Evolutionary conservation across 2,113 vertebrate species (phyloP).

Genomic region (Himantopus leucocephalus): DNA sequence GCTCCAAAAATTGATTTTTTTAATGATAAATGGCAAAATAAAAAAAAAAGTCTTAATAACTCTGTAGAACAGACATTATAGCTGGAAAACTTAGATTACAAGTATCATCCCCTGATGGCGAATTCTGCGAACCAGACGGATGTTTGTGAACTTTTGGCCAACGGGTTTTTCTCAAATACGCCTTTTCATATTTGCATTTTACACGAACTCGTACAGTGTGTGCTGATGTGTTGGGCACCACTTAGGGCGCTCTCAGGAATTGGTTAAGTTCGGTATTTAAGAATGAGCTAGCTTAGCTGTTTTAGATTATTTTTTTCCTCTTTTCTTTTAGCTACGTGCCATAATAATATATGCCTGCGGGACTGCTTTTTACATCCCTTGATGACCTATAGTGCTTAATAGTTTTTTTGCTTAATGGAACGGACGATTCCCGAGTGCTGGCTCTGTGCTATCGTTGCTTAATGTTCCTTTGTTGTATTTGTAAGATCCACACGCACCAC

Average conservation of each 20-base stretch:
- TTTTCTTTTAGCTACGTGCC: neutral
- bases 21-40: neutral
- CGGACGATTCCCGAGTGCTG: neutral
- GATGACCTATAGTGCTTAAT: neutral
- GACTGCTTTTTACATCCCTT: neutral
- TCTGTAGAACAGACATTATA: neutral
- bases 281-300: neutral
- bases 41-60: neutral
- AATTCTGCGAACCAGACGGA: neutral
- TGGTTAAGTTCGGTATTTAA: neutral
- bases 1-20: neutral
- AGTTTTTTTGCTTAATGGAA: neutral
- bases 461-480: neutral
- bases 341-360: neutral
- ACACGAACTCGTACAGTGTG: neutral
- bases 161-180: neutral
- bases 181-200: neutral
- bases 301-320: neutral
- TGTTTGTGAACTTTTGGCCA: neutral
- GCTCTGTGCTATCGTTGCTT: neutral
- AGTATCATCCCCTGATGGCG: neutral
- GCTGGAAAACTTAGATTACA: neutral
- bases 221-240: neutral
- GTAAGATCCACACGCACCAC: fast-evolving
- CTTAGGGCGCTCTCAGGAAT: neutral